Evolutionary conservation across 1,140 invertebrate genomes (phyloP), one percentile per base, ranked within the genome.

Genomic region (Hesperophylax magnus): DNA sequence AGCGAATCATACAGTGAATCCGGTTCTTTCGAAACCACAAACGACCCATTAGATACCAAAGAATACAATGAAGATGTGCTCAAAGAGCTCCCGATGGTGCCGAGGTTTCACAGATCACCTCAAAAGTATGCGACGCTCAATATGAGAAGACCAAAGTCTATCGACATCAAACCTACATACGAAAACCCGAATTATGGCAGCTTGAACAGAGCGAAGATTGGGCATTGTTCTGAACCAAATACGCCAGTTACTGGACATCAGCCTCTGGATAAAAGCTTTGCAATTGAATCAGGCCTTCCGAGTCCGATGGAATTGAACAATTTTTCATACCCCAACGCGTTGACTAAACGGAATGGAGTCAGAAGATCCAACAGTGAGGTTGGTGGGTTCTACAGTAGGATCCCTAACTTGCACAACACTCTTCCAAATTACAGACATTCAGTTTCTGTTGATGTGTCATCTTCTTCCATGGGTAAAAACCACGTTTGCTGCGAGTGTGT

Each of bases 401-500:
- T 75, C 15, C 24, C 54, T 2, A 56, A 39, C 20, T 18, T 47
- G 24, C 60, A 39, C 24, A 86, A 87, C 31, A 89, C 89, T 85
- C 85, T 88, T 63, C 86, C 89, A 22, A 89, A 86, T 81, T 90
- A 89, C 82, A 87, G 89, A 69, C 89, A 90, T 85, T 90, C 89
- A 8, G 90, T 90, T 76, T 90, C 87, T 84, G 87, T 86, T 22
- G 89, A 90, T 81, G 87, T 86, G 67, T 88, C 86, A 84, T 47
- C 39, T 47, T 47, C 39, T 14, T 86, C 87, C 17, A 87, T 87
- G 69, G 81, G 85, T 63, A 88, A 84, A 77, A 88, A 88, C 15
- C 89, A 90, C 83, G 89, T 90, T 83, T 90, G 89, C 82, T 90
- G 89, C 65, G 89, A 90, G 84, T 90, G 89, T 84, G 82, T 90